These are phyloP conservation scores for Idaea dimidiata DNA, from an alignment of 2,888 invertebrate species.

Conservation along the genomic window DNA sequence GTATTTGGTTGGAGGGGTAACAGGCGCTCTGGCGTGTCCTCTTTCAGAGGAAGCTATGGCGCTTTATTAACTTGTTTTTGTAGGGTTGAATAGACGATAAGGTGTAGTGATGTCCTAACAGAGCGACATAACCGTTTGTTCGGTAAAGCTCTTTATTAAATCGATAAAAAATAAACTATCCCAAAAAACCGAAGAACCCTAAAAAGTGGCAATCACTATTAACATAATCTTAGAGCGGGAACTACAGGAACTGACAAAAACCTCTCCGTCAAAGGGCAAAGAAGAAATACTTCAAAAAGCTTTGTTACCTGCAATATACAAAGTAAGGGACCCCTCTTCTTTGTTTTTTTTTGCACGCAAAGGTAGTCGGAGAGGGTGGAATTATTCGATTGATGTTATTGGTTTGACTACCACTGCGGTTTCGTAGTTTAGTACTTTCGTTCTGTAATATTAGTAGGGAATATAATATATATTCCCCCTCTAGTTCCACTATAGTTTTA, in stretches of 20 bases:
- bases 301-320: constrained; percentile 37
- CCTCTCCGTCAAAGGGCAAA: constrained; percentile 45
- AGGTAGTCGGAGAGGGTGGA: constrained; percentile 42
- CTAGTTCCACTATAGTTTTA: too few relatives aligned
- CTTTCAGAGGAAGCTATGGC: too few relatives aligned
- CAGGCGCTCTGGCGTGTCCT: too few relatives aligned
- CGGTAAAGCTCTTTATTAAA: too few relatives aligned
- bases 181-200: neutral
- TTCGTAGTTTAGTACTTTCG: constrained; percentile 6
- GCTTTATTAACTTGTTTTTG: too few relatives aligned
- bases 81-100: too few relatives aligned
- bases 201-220: constrained; percentile 37
- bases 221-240: constrained; percentile 40
- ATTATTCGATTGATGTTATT: constrained; percentile 59
- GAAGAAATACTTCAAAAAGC: constrained; percentile 55
- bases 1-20: too few relatives aligned
- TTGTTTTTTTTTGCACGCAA: constrained; percentile 55
- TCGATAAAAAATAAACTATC: neutral
- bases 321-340: constrained; percentile 42
- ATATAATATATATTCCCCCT: too few relatives aligned
- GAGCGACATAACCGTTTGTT: too few relatives aligned
- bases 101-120: too few relatives aligned
- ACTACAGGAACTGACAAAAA: constrained; percentile 31
- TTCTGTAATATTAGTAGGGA: too few relatives aligned
- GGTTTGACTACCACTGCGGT: constrained; percentile 8